These are phyloP conservation scores for Labeo rohita DNA, from an alignment of 2,113 vertebrate species.

Conservation along the genomic window DNA sequence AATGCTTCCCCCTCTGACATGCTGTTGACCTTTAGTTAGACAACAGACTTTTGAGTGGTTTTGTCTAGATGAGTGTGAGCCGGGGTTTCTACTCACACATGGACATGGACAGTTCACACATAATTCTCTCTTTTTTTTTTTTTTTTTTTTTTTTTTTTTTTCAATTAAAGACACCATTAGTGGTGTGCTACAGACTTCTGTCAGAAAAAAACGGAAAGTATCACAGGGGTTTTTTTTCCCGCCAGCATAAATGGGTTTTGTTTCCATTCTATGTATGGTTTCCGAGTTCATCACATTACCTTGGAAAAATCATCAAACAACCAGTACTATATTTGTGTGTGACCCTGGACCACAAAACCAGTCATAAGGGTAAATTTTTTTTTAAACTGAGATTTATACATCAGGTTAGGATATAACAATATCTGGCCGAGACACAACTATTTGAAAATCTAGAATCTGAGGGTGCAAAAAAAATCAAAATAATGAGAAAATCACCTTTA, in stretches of 20 bases:
- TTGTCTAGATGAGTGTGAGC: not conserved
- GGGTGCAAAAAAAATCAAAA: no score
- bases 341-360: no score
- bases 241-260: not conserved
- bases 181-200: not conserved
- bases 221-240: not conserved
- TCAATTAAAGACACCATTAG: not conserved
- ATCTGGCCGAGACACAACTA: no score
- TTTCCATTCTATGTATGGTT: not conserved
- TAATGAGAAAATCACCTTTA: no score
- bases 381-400: no score
- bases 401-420: no score
- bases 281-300: not conserved
- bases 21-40: not conserved
- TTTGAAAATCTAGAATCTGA: no score
- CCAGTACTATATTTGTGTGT: not conserved
- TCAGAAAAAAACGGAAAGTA: no score
- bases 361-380: no score
- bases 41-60: not conserved
- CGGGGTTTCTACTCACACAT: not conserved
- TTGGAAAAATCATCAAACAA: not conserved
- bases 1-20: not conserved
- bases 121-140: not conserved
- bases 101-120: not conserved
- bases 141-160: not conserved